Base-by-base conservation (phyloP, 1,140 invertebrate species). In the Metopolophium dirhodum region DNA sequence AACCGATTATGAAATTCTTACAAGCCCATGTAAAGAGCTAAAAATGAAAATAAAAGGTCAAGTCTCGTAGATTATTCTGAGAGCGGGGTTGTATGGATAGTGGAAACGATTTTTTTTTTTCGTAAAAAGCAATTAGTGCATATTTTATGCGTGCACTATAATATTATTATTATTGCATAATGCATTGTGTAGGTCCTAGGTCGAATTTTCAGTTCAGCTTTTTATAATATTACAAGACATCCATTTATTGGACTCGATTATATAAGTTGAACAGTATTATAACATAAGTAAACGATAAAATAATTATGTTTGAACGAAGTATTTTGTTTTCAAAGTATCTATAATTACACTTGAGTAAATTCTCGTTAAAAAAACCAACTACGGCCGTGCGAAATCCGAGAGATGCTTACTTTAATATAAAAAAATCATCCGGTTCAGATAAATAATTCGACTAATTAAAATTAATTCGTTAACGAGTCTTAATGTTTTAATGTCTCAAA, bases 361-460 rank as follows among this genome's bases (percentile, higher is more conserved):
- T 77, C 61, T 77, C 30, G 61, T 77, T 35, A 35, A 77, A 77
- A 77, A 77, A 77, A 77, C 11, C 9, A n/a, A n/a, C 14, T 77
- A n/a, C 14, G n/a, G 30, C 61, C 61, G 61, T 4, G 61, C 61
- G 11, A 77, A 77, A 77, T 77, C 30, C n/a, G 18, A 77, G n/a
- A 77, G 61, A 77, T 35, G 61, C n/a, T 77, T 77, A 77, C 30
- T 77, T 77, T n/a, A 77, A n/a, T 77, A n/a, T 30, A 77, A 77
- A 68, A 77, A 77, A 77, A n/a, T 77, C 61, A 77, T 77, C 61
- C 3, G 14, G n/a, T 18, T n/a, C 61, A 14, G 61, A 77, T 77
- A 77, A 77, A 77, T 77, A n/a, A n/a, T 77, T 77, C 61, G 61
- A 77, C 61, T 77, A 77, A 77, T 77, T 77, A 77, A 77, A 77